phyloP scores from a whole-genome alignment of 2,888 invertebrate species.

The Strigamia maritima region DNA sequence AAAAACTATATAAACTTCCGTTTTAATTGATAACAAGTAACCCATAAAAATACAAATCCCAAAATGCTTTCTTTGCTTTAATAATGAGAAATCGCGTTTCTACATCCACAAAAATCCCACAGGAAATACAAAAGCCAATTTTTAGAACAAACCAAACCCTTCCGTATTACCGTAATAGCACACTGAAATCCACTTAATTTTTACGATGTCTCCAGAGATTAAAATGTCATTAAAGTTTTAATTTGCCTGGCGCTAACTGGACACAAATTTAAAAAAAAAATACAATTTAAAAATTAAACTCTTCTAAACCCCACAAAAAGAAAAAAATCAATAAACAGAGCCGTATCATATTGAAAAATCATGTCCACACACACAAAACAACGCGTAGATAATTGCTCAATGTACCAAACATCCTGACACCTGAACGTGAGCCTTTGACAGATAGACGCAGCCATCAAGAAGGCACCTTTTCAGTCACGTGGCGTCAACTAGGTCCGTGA shows the following conservation, averaged over 20 bases:
- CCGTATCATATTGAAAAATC: neutral
- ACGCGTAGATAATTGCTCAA: neutral
- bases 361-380: neutral
- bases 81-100: neutral
- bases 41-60: no score
- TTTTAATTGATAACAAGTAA: no score
- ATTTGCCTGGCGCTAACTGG: neutral
- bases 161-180: neutral
- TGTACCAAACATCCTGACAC: neutral
- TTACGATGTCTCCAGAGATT: neutral
- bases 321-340: neutral
- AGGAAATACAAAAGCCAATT: conserved; percentile 24
- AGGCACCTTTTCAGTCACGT: neutral
- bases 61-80: neutral
- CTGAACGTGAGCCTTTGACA: neutral
- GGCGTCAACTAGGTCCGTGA: neutral
- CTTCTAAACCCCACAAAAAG: neutral
- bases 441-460: neutral
- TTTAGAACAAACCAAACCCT: neutral
- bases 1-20: no score
- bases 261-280: neutral
- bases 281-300: neutral
- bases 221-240: neutral
- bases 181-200: neutral
- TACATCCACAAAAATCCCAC: neutral